Evolutionary conservation across 2,888 invertebrate genomes (phyloP).

Genomic region (Cosmia trapezina): DNA sequence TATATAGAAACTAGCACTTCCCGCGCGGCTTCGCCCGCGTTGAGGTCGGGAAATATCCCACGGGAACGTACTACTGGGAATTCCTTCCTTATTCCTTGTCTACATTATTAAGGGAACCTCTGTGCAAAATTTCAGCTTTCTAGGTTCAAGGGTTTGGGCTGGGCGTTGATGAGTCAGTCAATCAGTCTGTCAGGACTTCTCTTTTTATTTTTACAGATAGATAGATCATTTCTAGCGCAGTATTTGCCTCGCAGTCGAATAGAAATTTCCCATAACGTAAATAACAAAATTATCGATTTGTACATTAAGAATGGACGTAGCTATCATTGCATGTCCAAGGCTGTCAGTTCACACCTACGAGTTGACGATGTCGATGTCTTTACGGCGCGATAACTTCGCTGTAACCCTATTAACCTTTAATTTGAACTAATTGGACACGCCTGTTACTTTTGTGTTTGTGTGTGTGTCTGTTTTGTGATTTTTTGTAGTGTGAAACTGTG

Average conservation of each 20-base stretch:
- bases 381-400: constrained; percentile 44
- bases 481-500: neutral
- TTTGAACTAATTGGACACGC: constrained; percentile 57
- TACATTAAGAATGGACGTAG: constrained; percentile 48
- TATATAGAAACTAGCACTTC: no score
- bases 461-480: constrained; percentile 1
- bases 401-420: constrained; percentile 61
- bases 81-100: no score
- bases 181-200: no score
- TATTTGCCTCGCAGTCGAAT: neutral
- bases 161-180: no score
- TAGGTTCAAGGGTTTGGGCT: no score
- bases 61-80: no score
- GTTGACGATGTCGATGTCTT: constrained; percentile 47
- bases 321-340: constrained; percentile 55
- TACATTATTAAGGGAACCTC: no score
- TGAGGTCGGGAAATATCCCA: no score
- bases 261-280: constrained; percentile 8
- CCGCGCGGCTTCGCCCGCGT: no score
- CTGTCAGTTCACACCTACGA: constrained; percentile 45
- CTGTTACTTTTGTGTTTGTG: constrained; percentile 33
- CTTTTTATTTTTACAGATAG: no score
- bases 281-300: constrained; percentile 46
- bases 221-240: neutral
- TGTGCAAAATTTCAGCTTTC: no score